These are phyloP conservation scores for Eurytoma adleriae DNA, from an alignment of 2,888 invertebrate species.

Conservation along the genomic window DNA sequence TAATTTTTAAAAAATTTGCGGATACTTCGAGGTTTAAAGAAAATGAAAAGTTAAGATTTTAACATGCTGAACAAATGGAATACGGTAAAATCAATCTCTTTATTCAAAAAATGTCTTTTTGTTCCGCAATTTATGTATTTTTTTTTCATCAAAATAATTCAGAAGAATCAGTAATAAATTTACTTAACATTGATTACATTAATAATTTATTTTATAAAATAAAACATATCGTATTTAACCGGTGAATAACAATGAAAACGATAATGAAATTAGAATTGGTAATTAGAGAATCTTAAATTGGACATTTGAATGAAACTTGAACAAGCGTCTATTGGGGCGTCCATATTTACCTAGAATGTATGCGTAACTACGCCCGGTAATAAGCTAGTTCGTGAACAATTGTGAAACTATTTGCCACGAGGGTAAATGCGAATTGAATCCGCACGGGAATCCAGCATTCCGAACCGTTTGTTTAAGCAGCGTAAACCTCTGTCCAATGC, in stretches of 20 bases:
- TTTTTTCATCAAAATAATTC: no score
- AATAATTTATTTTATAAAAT: background rate
- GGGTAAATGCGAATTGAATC: slow-evolving; percentile 20
- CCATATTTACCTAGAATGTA: background rate
- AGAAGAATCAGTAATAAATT: no score
- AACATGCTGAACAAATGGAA: no score
- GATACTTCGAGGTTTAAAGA: no score
- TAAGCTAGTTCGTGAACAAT: slow-evolving; percentile 11
- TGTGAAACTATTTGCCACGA: slow-evolving; percentile 26
- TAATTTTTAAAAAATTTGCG: no score
- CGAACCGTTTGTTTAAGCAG: background rate
- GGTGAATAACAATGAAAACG: background rate
- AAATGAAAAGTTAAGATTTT: no score
- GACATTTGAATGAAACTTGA: background rate
- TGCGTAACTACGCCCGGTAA: background rate
- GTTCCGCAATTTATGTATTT: no score
- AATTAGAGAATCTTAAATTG: background rate
- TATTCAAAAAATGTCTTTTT: no score
- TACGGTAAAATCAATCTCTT: no score
- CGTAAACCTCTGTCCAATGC: background rate
- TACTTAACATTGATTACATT: no score
- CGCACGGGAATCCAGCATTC: background rate
- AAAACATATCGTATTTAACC: background rate
- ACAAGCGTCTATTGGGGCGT: background rate
- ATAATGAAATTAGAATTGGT: no score